A percentile compares a stretch with the other conserved stretches of the same genome.
These are phyloP conservation scores for Labeo calbasu DNA, from an alignment of 2,797 vertebrate genomes.

Conservation along the genomic window DNA sequence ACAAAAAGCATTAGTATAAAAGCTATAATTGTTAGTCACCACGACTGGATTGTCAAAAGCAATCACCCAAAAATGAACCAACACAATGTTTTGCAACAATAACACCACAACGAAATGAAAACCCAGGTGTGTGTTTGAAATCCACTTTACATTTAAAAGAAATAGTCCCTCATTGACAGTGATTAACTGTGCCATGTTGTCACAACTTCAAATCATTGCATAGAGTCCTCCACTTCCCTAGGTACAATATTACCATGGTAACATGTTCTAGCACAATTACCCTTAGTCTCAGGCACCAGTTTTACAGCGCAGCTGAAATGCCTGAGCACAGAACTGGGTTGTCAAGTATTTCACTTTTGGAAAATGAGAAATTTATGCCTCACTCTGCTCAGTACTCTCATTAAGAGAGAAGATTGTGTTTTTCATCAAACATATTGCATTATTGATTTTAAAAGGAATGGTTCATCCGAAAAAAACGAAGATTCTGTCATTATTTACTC, in stretches of 20 bases:
- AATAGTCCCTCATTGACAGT: slow-evolving; percentile 19
- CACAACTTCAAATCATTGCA: slow-evolving; percentile 34
- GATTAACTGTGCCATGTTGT: slow-evolving; percentile 40
- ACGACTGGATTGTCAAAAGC: not conserved
- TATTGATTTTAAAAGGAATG: slow-evolving; percentile 19
- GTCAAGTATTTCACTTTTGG: slow-evolving; percentile 23
- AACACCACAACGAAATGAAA: not conserved
- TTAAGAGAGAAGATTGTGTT: slow-evolving; percentile 31
- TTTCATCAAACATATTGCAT: slow-evolving; percentile 36
- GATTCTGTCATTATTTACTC: slow-evolving; percentile 8
- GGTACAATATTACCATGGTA: slow-evolving; percentile 58
- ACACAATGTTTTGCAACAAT: slow-evolving; percentile 1
- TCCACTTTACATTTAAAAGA: slow-evolving; percentile 31
- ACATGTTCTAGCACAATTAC: slow-evolving; percentile 52
- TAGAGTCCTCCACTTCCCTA: slow-evolving; percentile 24
- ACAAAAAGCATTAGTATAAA: not conserved
- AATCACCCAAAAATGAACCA: not conserved
- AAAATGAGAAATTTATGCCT: slow-evolving; percentile 7
- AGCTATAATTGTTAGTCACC: not conserved
- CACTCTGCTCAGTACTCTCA: not conserved
- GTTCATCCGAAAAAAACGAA: not conserved
- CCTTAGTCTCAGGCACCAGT: slow-evolving; percentile 11
- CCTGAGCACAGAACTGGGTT: slow-evolving; percentile 20
- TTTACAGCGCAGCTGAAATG: slow-evolving; percentile 25
- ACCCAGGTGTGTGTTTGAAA: slow-evolving; percentile 37